A percentile compares a stretch with the other conserved stretches of the same genome.
These are phyloP conservation scores for Pinctada fucata DNA, from an alignment of 2,888 invertebrate genomes.

Conservation along the genomic window DNA sequence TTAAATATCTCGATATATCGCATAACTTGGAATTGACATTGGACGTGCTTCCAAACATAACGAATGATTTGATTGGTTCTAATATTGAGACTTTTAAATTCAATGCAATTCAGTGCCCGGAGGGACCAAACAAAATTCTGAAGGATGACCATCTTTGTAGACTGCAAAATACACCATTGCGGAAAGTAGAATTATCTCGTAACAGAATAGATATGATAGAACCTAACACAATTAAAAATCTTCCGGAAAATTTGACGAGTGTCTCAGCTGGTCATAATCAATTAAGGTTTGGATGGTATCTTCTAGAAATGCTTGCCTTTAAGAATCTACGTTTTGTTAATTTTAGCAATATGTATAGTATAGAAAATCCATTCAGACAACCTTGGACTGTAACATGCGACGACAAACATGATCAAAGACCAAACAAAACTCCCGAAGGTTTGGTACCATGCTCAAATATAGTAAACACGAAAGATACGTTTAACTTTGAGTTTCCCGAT, in stretches of 20 bases:
- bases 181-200: background rate
- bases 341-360: too few species aligned
- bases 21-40: background rate
- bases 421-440: too few species aligned
- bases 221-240: background rate
- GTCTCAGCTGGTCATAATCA: background rate
- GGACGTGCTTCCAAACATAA: background rate
- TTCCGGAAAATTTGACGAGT: background rate
- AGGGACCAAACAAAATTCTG: background rate
- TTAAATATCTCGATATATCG: background rate
- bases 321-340: background rate
- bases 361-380: too few species aligned
- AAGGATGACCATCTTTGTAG: background rate
- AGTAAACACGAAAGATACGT: too few species aligned
- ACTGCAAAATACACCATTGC: background rate
- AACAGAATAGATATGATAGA: background rate
- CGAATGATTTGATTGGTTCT: background rate
- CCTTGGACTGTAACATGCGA: too few species aligned
- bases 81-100: background rate
- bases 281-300: background rate
- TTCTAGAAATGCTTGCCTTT: background rate
- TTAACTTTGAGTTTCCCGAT: too few species aligned
- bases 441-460: too few species aligned
- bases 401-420: too few species aligned
- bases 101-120: background rate